A percentile compares a stretch with the other conserved stretches of the same genome.
Evolutionary conservation across 2,797 vertebrate species (phyloP).

Genomic region (Rhinichthys osculus): DNA sequence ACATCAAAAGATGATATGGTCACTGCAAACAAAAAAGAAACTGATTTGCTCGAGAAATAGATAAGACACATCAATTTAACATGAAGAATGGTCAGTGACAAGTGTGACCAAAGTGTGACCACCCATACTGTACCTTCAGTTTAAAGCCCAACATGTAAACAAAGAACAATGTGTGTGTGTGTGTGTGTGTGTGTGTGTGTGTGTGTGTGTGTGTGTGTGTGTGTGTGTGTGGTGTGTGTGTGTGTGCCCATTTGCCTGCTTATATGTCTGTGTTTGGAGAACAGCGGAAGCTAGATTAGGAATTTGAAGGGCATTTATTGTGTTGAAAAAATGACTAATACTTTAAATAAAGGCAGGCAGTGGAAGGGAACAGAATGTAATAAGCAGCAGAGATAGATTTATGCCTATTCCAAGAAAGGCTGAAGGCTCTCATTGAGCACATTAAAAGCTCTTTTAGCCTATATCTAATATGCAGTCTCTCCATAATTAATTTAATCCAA

Average conservation of each 20-base stretch:
- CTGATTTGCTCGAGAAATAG: slow-evolving; percentile 32
- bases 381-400: slow-evolving; percentile 65
- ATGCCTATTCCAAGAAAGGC: slow-evolving; percentile 71
- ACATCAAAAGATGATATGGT: slow-evolving; percentile 49
- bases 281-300: slow-evolving; percentile 50
- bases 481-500: slow-evolving; percentile 78
- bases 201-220: neutral
- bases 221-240: neutral
- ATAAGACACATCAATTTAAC: slow-evolving; percentile 38
- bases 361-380: slow-evolving; percentile 56
- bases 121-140: slow-evolving; percentile 35
- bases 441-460: slow-evolving; percentile 71
- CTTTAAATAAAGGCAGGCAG: slow-evolving; percentile 56
- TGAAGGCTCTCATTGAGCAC: slow-evolving; percentile 73
- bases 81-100: slow-evolving; percentile 50
- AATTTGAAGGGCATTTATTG: slow-evolving; percentile 48
- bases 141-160: slow-evolving; percentile 33
- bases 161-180: neutral
- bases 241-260: slow-evolving; percentile 4
- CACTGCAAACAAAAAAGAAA: slow-evolving; percentile 33
- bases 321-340: slow-evolving; percentile 55
- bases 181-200: neutral
- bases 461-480: slow-evolving; percentile 69
- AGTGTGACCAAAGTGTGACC: slow-evolving; percentile 56
- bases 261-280: slow-evolving; percentile 35